Evolutionary conservation across 2,113 vertebrate species (phyloP).

Genomic region (Urocitellus parryii): DNA sequence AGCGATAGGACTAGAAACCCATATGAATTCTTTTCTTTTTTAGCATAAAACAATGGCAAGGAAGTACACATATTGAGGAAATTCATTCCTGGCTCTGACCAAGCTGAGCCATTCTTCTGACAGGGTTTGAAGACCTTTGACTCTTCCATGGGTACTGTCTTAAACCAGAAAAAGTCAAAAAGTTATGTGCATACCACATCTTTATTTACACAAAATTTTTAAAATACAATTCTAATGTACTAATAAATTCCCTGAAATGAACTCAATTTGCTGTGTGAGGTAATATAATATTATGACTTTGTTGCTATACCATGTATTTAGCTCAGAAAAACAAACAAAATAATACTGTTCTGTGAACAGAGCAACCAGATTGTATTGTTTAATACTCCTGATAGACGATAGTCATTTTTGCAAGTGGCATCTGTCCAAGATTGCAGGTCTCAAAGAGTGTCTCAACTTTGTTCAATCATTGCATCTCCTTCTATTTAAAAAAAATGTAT

Average conservation of each 20-base stretch:
- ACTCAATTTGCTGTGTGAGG: constrained; percentile 23
- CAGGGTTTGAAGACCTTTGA: constrained; percentile 17
- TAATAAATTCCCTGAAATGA: constrained; percentile 72
- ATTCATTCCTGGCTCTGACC: background rate
- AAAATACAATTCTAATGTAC: constrained; percentile 51
- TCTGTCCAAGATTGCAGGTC: constrained; percentile 62
- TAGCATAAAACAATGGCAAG: constrained; percentile 11
- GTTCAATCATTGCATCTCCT: constrained; percentile 59
- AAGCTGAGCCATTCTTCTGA: constrained; percentile 45
- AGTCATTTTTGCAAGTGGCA: constrained; percentile 78
- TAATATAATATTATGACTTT: constrained; percentile 41
- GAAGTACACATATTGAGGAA: constrained; percentile 23
- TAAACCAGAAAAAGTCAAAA: background rate
- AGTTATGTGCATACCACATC: background rate
- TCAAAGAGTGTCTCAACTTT: constrained; percentile 49
- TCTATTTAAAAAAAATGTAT: constrained; percentile 76
- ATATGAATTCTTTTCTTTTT: constrained; percentile 27
- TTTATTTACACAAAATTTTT: constrained; percentile 40
- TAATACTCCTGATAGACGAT: constrained; percentile 57
- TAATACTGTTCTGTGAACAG: constrained; percentile 48
- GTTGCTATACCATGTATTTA: constrained; percentile 50
- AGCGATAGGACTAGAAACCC: background rate
- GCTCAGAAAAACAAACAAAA: constrained; percentile 71
- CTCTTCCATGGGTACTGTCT: constrained; percentile 8
- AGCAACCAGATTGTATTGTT: constrained; percentile 70